Evolutionary conservation across 2,797 vertebrate genomes (phyloP).

Genomic region (Channa striata): DNA sequence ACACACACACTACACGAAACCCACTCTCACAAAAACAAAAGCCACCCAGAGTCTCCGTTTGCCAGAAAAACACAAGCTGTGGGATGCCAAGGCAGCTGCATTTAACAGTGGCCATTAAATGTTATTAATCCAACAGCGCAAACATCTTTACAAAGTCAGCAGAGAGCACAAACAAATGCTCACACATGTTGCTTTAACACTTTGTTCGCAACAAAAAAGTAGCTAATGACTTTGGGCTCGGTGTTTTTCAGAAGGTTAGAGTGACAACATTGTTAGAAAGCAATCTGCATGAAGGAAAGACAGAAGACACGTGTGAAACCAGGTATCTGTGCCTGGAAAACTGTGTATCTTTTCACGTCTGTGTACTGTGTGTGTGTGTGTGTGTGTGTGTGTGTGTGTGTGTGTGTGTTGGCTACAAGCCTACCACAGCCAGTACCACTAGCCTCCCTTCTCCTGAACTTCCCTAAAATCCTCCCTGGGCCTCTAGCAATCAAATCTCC

Average conservation of each 20-base stretch:
- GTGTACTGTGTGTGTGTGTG: conserved; percentile 12
- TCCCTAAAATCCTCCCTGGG: conserved; percentile 81
- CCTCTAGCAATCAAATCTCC: conserved; percentile 76
- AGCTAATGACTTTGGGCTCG: conserved; percentile 61
- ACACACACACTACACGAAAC: conserved; percentile 32
- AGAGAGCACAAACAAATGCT: conserved; percentile 80
- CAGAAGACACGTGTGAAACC: conserved; percentile 27
- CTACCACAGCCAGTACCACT: conserved; percentile 80
- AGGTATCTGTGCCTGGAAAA: conserved; percentile 43
- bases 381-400: conserved; percentile 29
- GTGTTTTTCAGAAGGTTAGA: conserved; percentile 46
- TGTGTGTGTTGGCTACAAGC: conserved; percentile 72
- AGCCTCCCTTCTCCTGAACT: conserved; percentile 79
- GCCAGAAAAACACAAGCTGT: conserved; percentile 75
- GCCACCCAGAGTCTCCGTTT: conserved; percentile 70
- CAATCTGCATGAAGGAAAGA: conserved; percentile 42
- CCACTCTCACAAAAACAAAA: conserved; percentile 56
- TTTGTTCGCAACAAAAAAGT: conserved; percentile 65
- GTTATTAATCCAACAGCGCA: conserved; percentile 82
- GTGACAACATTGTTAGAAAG: conserved; percentile 47
- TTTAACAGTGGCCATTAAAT: conserved; percentile 84
- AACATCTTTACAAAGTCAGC: conserved; percentile 80
- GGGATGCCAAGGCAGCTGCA: conserved; percentile 79
- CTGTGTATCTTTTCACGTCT: conserved; percentile 31
- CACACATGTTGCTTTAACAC: conserved; percentile 79